phyloP scores from a whole-genome alignment of 2,113 vertebrate genomes.

The Nerophis ophidion region DNA sequence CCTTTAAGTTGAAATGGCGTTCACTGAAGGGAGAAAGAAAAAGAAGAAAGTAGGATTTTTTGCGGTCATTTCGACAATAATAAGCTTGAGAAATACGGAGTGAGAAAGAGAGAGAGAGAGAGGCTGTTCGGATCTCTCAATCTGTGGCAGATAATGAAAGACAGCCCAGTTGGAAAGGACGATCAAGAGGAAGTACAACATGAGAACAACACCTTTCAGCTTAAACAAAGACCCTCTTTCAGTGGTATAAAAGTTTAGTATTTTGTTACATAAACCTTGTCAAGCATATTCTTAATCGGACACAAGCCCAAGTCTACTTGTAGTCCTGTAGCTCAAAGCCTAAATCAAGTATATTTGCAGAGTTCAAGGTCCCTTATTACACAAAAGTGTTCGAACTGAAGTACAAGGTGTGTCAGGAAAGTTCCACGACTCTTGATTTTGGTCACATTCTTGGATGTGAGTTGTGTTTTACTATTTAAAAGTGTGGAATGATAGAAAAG shows the following conservation, averaged over 20 bases:
- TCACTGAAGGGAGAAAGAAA: conserved; percentile 8
- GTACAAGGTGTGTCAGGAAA: too few relatives aligned
- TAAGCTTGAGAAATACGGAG: background rate
- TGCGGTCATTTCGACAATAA: conserved; percentile 27
- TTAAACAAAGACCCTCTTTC: background rate
- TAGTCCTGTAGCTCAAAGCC: too few relatives aligned
- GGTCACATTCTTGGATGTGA: too few relatives aligned
- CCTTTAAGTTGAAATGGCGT: conserved; percentile 8
- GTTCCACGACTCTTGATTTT: too few relatives aligned
- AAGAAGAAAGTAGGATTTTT: conserved; percentile 11
- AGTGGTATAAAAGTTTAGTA: background rate
- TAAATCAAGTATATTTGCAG: too few relatives aligned
- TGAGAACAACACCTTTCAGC: background rate
- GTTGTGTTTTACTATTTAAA: too few relatives aligned
- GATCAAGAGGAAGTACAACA: background rate
- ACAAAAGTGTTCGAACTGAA: too few relatives aligned
- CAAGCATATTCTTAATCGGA: too few relatives aligned
- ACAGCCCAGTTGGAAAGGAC: background rate
- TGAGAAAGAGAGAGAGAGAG: background rate
- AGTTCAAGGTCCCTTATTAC: too few relatives aligned
- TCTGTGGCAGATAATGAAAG: conserved; percentile 28
- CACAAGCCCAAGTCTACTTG: too few relatives aligned
- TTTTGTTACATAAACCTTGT: background rate
- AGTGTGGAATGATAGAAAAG: too few relatives aligned
- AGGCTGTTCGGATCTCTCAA: background rate